phyloP scores from a whole-genome alignment of 2,797 vertebrate species.

The Gallinago stenura region DNA sequence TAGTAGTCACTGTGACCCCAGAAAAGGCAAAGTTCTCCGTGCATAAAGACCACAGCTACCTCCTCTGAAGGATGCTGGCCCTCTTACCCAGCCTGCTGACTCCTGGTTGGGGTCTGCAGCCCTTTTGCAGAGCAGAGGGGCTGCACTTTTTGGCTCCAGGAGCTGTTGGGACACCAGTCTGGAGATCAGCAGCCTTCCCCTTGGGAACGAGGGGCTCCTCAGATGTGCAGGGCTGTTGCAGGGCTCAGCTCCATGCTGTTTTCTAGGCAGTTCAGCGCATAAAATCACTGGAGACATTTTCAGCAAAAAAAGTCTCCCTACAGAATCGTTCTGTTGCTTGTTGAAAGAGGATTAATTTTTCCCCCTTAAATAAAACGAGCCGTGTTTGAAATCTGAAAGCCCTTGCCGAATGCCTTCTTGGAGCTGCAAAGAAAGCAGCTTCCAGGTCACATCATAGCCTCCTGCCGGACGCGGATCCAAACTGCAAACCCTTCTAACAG shows the following conservation, averaged over 20 bases:
- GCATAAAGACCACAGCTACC: neutral
- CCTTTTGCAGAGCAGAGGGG: neutral
- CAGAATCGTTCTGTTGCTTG: conserved; percentile 8
- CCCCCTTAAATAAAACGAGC: conserved; percentile 62
- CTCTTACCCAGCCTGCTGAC: neutral
- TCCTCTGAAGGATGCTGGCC: neutral
- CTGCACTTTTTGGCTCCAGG: neutral
- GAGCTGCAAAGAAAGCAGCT: conserved; percentile 49
- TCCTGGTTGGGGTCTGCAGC: neutral
- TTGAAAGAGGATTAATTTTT: conserved; percentile 59
- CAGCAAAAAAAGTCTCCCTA: neutral
- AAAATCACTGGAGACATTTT: conserved; percentile 7
- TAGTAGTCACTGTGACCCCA: neutral
- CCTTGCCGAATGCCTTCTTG: conserved; percentile 47
- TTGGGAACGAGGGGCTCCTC: neutral
- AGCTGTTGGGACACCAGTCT: neutral
- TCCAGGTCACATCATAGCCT: conserved; percentile 66
- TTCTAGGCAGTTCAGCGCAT: neutral
- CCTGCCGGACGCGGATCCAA: conserved; percentile 56
- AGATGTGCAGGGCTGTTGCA: neutral
- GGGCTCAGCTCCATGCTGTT: neutral
- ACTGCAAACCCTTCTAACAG: conserved; percentile 67
- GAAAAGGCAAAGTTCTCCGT: neutral
- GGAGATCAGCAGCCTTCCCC: neutral
- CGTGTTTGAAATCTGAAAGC: conserved; percentile 39